These are phyloP conservation scores for cattle (Bos taurus) DNA, from an alignment of 2,113 vertebrate species.

Conservation along the genomic window DNA sequence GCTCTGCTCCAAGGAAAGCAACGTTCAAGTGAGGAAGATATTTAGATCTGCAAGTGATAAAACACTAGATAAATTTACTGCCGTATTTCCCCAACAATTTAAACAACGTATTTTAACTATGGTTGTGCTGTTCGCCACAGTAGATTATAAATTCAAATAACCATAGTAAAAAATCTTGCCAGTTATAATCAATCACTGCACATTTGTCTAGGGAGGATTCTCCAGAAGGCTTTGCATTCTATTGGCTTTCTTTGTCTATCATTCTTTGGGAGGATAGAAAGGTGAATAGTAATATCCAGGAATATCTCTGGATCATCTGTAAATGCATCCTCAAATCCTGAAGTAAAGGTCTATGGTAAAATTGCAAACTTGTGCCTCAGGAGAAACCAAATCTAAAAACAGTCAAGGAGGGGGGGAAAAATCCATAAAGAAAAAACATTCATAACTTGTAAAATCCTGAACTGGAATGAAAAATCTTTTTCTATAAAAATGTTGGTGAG, in stretches of 20 bases:
- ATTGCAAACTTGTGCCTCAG: background rate
- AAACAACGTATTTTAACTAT: background rate
- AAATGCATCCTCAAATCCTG: background rate
- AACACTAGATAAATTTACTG: background rate
- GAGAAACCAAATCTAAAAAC: slow-evolving; percentile 21
- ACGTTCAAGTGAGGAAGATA: background rate
- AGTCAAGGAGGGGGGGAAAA: background rate
- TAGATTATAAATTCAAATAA: slow-evolving; percentile 36
- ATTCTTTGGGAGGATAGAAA: background rate
- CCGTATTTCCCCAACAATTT: background rate
- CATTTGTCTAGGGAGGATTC: background rate
- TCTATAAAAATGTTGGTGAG: background rate
- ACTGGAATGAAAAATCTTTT: background rate
- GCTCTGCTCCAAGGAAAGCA: background rate
- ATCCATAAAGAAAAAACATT: background rate
- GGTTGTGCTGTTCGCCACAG: background rate
- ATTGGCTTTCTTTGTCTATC: background rate
- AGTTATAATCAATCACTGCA: background rate
- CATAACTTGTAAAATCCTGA: background rate
- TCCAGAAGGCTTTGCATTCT: background rate
- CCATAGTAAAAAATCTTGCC: background rate
- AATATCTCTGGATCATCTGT: background rate
- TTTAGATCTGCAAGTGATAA: background rate
- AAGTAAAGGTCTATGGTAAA: slow-evolving; percentile 1
- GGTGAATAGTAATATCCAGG: background rate